A percentile compares a stretch with the other conserved stretches of the same genome.
Evolutionary conservation across 2,797 vertebrate genomes (phyloP).

Genomic region (Sebastiscus tertius): DNA sequence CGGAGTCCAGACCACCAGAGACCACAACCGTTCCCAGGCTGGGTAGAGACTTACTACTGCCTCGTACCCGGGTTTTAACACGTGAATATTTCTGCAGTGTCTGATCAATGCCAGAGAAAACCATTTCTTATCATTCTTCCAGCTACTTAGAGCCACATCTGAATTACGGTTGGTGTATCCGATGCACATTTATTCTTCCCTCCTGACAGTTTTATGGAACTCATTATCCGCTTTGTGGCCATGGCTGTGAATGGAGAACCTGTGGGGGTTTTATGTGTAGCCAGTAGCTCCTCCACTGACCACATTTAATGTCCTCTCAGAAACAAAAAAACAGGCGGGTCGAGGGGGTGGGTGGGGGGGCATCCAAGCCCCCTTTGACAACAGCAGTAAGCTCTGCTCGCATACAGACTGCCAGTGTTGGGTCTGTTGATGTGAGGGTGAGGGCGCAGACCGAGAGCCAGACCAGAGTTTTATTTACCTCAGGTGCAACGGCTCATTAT

Average conservation of each 20-base stretch:
- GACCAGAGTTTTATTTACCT: conserved; percentile 78
- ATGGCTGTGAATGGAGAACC: conserved; percentile 91
- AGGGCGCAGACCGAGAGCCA: conserved; percentile 52
- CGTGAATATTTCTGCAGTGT: conserved; percentile 92
- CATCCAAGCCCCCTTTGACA: conserved; percentile 53
- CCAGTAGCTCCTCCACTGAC: conserved; percentile 88
- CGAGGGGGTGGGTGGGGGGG: conserved; percentile 12
- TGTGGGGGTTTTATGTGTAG: conserved; percentile 90
- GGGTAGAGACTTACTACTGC: conserved; percentile 83
- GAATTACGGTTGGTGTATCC: conserved; percentile 95
- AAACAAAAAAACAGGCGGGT: conserved; percentile 50
- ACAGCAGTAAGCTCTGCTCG: conserved; percentile 43
- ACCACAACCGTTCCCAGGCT: conserved; percentile 77
- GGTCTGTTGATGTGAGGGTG: conserved; percentile 54
- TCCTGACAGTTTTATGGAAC: conserved; percentile 98
- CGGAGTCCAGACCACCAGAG: conserved; percentile 56
- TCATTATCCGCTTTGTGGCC: conserved; percentile 99
- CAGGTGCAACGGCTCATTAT: conserved; percentile 83
- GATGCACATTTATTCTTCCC: conserved; percentile 95
- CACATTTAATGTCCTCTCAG: conserved; percentile 81
- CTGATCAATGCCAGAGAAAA: conserved; percentile 96
- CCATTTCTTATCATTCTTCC: conserved; percentile 99
- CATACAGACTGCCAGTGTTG: conserved; percentile 50
- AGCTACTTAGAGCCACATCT: conserved; percentile 97
- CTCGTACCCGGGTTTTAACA: conserved; percentile 89